phyloP scores from a whole-genome alignment of 2,113 vertebrate species.

The Halichoerus grypus region DNA sequence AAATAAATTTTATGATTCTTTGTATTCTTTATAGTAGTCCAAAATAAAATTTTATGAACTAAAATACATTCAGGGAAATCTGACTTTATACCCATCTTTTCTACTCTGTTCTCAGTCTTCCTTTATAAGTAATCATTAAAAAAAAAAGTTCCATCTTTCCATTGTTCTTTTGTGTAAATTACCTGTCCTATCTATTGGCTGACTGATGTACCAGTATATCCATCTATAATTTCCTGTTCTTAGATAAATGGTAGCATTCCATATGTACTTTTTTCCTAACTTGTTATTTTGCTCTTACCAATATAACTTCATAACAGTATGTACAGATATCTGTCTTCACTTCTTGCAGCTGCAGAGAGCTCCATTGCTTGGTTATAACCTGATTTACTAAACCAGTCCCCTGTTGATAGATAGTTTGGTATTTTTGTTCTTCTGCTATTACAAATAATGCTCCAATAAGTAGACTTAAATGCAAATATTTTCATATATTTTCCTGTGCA shows the following conservation, averaged over 20 bases:
- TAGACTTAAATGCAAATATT: conserved; percentile 26
- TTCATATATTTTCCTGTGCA: neutral
- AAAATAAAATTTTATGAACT: neutral
- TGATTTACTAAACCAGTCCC: neutral
- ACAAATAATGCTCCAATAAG: neutral
- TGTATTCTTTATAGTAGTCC: neutral
- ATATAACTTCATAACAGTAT: neutral
- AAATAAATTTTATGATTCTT: neutral
- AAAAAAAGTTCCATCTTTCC: neutral
- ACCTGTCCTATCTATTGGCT: neutral
- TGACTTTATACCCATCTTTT: neutral
- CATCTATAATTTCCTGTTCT: neutral
- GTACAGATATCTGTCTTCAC: too few species aligned
- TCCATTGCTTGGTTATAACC: neutral
- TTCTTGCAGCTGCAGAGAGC: neutral
- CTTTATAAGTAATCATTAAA: neutral
- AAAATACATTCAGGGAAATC: neutral
- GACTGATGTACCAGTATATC: neutral
- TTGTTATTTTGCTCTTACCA: neutral
- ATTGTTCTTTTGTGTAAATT: neutral
- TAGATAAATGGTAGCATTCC: neutral
- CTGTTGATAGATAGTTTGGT: neutral
- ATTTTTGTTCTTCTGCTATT: conserved; percentile 30
- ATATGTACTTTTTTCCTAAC: neutral
- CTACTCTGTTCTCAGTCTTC: neutral